These are phyloP conservation scores for Leptogaster cylindrica DNA, from an alignment of 2,888 invertebrate species.

Conservation along the genomic window DNA sequence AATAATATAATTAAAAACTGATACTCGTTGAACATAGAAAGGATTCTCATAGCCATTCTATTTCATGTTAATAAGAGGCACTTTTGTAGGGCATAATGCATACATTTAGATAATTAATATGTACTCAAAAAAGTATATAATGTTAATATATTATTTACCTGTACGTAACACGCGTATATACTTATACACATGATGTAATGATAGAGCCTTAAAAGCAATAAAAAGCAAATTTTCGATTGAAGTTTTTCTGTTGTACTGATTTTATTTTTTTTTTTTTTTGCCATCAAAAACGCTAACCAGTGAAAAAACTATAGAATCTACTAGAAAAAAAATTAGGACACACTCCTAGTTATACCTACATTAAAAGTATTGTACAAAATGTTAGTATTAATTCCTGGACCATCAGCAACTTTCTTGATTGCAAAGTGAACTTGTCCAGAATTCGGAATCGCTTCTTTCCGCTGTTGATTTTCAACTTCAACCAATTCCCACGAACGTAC, in stretches of 20 bases:
- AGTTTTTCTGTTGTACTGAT: background rate
- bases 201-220: constrained; percentile 62
- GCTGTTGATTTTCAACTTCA: too few relatives aligned
- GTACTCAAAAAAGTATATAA: constrained; percentile 26
- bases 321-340: too few relatives aligned
- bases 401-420: too few relatives aligned
- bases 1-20: constrained; percentile 15
- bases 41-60: constrained; percentile 23
- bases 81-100: constrained; percentile 16
- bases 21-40: constrained; percentile 12
- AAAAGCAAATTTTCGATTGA: constrained; percentile 49
- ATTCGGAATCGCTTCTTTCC: too few relatives aligned
- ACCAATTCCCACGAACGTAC: too few relatives aligned
- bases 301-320: too few relatives aligned
- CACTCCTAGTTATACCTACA: too few relatives aligned
- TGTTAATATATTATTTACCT: constrained; percentile 26
- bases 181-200: constrained; percentile 54
- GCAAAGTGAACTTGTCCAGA: too few relatives aligned
- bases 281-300: too few relatives aligned
- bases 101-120: constrained; percentile 34
- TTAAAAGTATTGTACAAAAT: too few relatives aligned
- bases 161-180: constrained; percentile 23
- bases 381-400: too few relatives aligned
- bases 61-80: constrained; percentile 29
- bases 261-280: background rate